These are phyloP conservation scores for Lutraria rhynchaena DNA, from an alignment of 1,140 invertebrate genomes.

Conservation along the genomic window DNA sequence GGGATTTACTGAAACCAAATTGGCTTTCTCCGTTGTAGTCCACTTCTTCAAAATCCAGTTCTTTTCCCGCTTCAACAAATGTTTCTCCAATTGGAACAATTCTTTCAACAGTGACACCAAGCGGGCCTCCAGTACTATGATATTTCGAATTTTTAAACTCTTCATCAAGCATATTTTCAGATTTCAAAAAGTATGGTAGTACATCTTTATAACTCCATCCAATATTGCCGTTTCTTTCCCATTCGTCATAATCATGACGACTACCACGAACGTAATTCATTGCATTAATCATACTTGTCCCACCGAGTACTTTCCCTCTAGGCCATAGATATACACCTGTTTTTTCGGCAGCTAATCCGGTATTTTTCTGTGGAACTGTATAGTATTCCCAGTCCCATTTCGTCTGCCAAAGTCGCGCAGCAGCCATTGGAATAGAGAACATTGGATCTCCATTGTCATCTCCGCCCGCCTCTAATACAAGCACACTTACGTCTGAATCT, in stretches of 20 bases:
- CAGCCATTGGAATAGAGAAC: conserved; percentile 62
- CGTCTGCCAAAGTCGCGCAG: conserved; percentile 33
- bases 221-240: conserved; percentile 76
- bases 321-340: conserved; percentile 84
- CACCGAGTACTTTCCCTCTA: conserved; percentile 67
- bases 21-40: conserved; percentile 48
- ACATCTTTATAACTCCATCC: conserved; percentile 56
- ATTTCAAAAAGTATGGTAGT: conserved; percentile 84
- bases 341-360: conserved; percentile 86
- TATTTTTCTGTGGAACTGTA: conserved; percentile 91
- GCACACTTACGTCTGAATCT: conserved; percentile 87
- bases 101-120: conserved; percentile 22
- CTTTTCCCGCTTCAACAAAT: conserved; percentile 25
- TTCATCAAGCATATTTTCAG: conserved; percentile 74
- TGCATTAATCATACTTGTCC: conserved; percentile 5
- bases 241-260: conserved; percentile 93
- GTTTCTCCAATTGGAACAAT: background rate
- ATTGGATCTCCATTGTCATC: conserved; percentile 95
- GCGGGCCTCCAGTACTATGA: conserved; percentile 25
- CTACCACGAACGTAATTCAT: conserved; percentile 93
- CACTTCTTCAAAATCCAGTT: conserved; percentile 80
- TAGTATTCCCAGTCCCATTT: conserved; percentile 94
- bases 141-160: conserved; percentile 12
- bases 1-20: conserved; percentile 10
- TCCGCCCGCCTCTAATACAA: conserved; percentile 94